Percentiles rank a stretch among this genome's conserved stretches.
Conservation (phyloP, 2,797 vertebrate species). For the Gymnoscopelus microlampas region DNA sequence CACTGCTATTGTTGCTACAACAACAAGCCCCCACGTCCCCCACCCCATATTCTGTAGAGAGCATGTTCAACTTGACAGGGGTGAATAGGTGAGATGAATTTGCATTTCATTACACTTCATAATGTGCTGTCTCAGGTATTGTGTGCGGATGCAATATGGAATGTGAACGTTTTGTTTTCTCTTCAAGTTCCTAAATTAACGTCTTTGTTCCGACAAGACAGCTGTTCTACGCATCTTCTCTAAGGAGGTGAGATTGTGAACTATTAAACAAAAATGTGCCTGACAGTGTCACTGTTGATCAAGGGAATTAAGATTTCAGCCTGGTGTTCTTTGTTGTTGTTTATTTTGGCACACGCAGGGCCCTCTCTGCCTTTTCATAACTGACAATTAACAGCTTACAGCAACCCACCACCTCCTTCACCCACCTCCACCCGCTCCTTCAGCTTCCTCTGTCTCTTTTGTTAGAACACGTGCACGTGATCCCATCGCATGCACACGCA, state of each 20-base stretch:
- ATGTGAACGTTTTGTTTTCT: constrained; percentile 46
- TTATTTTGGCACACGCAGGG: constrained; percentile 35
- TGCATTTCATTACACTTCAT: constrained; percentile 66
- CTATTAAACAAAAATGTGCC: constrained; percentile 33
- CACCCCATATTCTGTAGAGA: constrained; percentile 45
- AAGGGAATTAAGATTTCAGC: constrained; percentile 43
- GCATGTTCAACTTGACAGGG: constrained; percentile 68
- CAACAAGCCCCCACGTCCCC: constrained; percentile 28
- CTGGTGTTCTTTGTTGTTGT: constrained; percentile 1
- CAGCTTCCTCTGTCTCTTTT: constrained; percentile 28
- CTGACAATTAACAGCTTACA: constrained; percentile 57
- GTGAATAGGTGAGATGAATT: constrained; percentile 72
- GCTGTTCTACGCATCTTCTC: constrained; percentile 4
- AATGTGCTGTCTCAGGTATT: constrained; percentile 36
- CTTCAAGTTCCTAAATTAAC: constrained; percentile 20
- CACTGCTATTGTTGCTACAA: constrained; percentile 41
- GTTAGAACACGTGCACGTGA: not conserved
- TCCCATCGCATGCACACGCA: not conserved
- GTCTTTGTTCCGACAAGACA: constrained; percentile 14
- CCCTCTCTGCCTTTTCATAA: constrained; percentile 39
- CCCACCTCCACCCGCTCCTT: constrained; percentile 20
- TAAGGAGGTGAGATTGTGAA: constrained; percentile 26
- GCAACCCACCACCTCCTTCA: constrained; percentile 18
- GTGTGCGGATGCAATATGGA: constrained; percentile 28
- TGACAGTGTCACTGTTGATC: constrained; percentile 24